Evolutionary conservation across 2,888 invertebrate species (phyloP), one percentile per base, ranked within the genome.

Genomic region (Resseliella maxima): DNA sequence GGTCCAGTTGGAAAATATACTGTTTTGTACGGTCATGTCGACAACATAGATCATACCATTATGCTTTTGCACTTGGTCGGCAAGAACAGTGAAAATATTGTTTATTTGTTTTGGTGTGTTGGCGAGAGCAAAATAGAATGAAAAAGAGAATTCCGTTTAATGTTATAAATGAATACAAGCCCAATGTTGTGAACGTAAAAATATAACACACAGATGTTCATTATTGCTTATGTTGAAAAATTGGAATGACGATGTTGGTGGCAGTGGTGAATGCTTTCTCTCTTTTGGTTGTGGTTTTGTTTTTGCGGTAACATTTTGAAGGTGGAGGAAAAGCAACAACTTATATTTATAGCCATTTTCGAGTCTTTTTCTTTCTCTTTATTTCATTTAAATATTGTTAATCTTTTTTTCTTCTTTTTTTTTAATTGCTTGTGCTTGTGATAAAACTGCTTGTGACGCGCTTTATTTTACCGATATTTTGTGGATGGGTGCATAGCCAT

Each of bases 191-290:
- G 38, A n/a, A 38, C 38, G 24, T 83, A 83, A 38, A 83, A 83
- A 83, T 24, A n/a, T n/a, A n/a, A n/a, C n/a, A 59, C 83, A 83
- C 83, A 83, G 83, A 83, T 83, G 83, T 83, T 83, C 83, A 83
- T 83, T 83, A 83, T 83, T 38, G 83, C 83, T 36, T 3, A 6
- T 24, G 83, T 83, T 83, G 38, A 38, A 83, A 83, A 83, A 83
- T 83, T n/a, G 36, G 81, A 50, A n/a, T n/a, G 18, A 18, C 18
- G 46, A 18, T 50, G 35, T 3, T n/a, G 38, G 12, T 83, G n/a
- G n/a, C n/a, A n/a, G n/a, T n/a, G n/a, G n/a, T n/a, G n/a, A n/a
- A n/a, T n/a, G n/a, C n/a, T n/a, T n/a, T n/a, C n/a, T n/a, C n/a
- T n/a, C n/a, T n/a, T 15, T 83, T 38, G 24, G 46, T 83, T 83